These are phyloP conservation scores for Nephrotoma appendiculata DNA, from an alignment of 2,888 invertebrate genomes.

Conservation along the genomic window DNA sequence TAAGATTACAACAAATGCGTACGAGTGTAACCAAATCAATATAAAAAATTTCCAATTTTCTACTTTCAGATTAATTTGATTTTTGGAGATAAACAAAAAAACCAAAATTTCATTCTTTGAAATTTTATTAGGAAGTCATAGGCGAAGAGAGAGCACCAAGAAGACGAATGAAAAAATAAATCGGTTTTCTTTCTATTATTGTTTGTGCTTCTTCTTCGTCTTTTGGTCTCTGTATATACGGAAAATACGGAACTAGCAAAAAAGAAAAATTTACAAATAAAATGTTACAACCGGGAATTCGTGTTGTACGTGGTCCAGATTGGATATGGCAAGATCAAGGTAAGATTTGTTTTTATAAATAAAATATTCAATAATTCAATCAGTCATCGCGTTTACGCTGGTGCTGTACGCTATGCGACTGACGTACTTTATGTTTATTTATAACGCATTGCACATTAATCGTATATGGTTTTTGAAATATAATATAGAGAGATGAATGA, in stretches of 20 bases:
- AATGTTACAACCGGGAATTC: constrained; percentile 52
- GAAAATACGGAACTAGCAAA: neutral
- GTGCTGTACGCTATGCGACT: neutral
- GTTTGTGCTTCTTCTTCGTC: neutral
- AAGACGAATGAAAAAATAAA: neutral
- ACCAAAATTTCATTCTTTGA: neutral
- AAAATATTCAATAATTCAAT: neutral
- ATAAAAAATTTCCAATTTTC: neutral
- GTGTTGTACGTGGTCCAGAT: constrained; percentile 67
- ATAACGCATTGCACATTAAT: neutral
- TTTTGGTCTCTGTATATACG: neutral
- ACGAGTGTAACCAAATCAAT: neutral
- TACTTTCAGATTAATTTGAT: neutral
- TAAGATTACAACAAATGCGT: neutral
- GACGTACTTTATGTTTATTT: neutral
- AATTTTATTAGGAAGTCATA: neutral
- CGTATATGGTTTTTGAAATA: neutral
- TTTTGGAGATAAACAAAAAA: neutral
- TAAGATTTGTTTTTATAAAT: constrained; percentile 18
- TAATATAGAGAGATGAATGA: neutral
- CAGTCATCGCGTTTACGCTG: neutral
- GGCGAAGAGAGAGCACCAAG: neutral
- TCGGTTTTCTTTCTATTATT: neutral
- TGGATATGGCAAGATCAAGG: constrained; percentile 73
- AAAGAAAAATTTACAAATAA: neutral